Percentiles rank a stretch among this genome's conserved stretches.
Conservation (phyloP, 2,888 invertebrate species). For the Trachelus tabidus region DNA sequence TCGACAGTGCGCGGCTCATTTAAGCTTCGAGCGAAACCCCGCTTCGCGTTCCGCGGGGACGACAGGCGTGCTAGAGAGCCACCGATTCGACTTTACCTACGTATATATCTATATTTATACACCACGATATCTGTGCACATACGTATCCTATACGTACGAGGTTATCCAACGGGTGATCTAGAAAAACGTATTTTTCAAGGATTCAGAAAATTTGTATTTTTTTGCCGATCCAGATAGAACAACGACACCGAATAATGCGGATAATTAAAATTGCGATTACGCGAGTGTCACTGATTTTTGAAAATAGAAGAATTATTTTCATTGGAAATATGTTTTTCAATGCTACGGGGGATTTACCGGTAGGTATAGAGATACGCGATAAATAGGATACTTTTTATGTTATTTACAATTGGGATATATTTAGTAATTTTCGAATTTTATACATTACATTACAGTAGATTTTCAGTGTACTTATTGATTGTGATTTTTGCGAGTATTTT, state of each 20-base stretch:
- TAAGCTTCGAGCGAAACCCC: conserved; percentile 21
- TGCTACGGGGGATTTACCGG: neutral
- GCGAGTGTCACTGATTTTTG: neutral
- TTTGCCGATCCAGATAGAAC: neutral
- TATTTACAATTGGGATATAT: neutral
- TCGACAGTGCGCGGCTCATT: conserved; percentile 31
- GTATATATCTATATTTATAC: neutral
- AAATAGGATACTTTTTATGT: neutral
- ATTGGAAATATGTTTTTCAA: neutral
- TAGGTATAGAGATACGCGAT: neutral
- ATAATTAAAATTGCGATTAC: neutral
- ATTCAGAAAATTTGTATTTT: neutral
- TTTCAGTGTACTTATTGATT: neutral
- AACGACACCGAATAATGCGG: neutral
- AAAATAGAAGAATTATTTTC: neutral
- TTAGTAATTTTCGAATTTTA: too few relatives aligned
- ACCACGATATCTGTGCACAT: neutral
- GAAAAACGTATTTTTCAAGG: neutral
- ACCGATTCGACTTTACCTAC: neutral
- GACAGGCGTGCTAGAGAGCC: conserved; percentile 3
- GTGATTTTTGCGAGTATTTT: neutral
- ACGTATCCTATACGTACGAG: neutral
- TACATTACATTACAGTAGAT: too few relatives aligned
- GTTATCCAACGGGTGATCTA: neutral
- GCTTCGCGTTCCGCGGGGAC: conserved; percentile 2